A percentile compares a stretch with the other conserved stretches of the same genome.
phyloP scores from a whole-genome alignment of 2,113 vertebrate species.

The Hoplias malabaricus region DNA sequence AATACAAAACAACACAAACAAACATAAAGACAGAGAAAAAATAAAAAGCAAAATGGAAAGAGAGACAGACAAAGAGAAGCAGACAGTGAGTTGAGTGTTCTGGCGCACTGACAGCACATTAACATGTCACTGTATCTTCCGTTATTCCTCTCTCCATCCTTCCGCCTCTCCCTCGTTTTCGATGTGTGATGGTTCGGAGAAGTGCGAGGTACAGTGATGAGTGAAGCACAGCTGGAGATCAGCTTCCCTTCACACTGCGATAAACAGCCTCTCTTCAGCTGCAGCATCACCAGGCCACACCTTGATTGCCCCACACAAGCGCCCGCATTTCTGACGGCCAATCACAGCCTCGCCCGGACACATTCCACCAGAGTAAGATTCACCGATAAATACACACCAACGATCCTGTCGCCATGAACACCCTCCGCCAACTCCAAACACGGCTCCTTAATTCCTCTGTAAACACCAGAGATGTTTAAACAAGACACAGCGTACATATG shows the following conservation, averaged over 20 bases:
- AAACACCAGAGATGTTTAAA: constrained; percentile 25
- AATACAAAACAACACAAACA: not conserved
- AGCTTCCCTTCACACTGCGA: not conserved
- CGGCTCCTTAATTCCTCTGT: constrained; percentile 2
- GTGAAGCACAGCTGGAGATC: not conserved
- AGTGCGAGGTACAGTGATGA: not conserved
- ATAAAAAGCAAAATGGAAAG: not conserved
- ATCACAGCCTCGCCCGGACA: not conserved
- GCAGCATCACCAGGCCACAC: not conserved
- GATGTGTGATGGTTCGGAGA: not conserved
- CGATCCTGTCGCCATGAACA: constrained; percentile 14
- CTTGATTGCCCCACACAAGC: not conserved
- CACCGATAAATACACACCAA: not conserved
- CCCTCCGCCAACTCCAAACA: constrained; percentile 40
- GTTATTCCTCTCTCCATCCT: not conserved
- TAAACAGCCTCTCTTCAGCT: not conserved
- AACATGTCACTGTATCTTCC: not conserved
- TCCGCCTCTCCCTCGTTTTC: not conserved
- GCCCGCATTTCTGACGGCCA: not conserved
- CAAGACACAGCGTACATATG: not conserved
- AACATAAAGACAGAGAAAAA: not conserved
- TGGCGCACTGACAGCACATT: not conserved
- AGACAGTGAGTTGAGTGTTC: too few species aligned
- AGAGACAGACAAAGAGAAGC: not conserved
- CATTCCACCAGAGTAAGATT: not conserved